phyloP scores from a whole-genome alignment of 2,888 invertebrate genomes.

The Chymomyza amoena region DNA sequence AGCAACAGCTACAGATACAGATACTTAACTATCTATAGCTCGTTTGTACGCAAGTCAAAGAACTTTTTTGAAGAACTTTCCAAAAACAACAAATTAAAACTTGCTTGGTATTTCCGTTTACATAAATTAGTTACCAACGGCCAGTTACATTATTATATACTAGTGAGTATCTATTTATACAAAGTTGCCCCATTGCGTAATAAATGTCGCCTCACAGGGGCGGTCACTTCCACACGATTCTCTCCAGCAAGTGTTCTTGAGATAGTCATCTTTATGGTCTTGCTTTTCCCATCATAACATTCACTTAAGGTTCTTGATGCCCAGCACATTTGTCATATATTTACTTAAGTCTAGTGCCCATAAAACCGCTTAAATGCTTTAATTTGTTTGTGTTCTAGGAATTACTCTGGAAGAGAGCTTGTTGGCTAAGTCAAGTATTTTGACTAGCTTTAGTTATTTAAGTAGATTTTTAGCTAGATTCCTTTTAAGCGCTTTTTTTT shows the following conservation, averaged over 20 bases:
- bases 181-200: not conserved
- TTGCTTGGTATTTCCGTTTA: conserved; percentile 54
- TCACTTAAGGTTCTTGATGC: not conserved
- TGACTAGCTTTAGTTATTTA: too few relatives aligned
- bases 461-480: too few relatives aligned
- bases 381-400: too few relatives aligned
- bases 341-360: not conserved
- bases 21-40: not conserved
- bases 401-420: too few relatives aligned
- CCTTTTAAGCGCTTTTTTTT: too few relatives aligned
- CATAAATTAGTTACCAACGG: conserved; percentile 41
- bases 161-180: not conserved
- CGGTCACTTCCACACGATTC: not conserved
- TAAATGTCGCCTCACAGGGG: not conserved
- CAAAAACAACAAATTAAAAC: not conserved
- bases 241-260: not conserved
- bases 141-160: not conserved
- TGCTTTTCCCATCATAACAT: not conserved
- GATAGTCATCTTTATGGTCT: conserved; percentile 1
- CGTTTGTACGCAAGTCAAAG: not conserved
- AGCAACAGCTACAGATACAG: not conserved
- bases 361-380: not conserved
- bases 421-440: too few relatives aligned
- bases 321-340: not conserved
- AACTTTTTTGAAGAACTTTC: not conserved